Base-by-base conservation (phyloP, 1,140 invertebrate species). In the Berghia stephanieae region DNA sequence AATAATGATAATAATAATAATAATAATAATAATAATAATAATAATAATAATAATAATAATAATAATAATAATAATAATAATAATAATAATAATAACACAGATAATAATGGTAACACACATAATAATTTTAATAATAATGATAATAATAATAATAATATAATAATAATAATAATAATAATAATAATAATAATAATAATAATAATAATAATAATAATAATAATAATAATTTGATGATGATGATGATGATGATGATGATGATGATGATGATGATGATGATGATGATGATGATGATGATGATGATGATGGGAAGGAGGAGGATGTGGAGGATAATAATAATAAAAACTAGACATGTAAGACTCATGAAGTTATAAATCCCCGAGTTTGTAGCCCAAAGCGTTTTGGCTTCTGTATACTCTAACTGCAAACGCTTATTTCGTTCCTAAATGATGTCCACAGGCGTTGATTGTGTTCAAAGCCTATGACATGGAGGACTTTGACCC, bases 391-490 rank as follows among this genome's bases (percentile, higher is more conserved):
- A n/a, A n/a, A n/a, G n/a, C n/a, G n/a, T n/a, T n/a, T n/a, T n/a
- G n/a, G n/a, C n/a, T n/a, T n/a, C n/a, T n/a, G n/a, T n/a, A n/a
- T n/a, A n/a, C n/a, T n/a, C n/a, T n/a, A n/a, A n/a, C n/a, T n/a
- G n/a, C n/a, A n/a, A n/a, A n/a, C n/a, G n/a, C n/a, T n/a, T n/a
- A n/a, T n/a, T 79, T 79, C 16, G 77, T 77, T 27, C 52, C 63
- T 36, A 60, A 52, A 21, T 73, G 78, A 40, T 79, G 78, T 21
- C 67, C 75, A 24, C 66, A 78, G 44, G 79, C 80, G 18, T 55
- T 73, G 40, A 68, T 68, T 36, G 52, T 44, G 55, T 78, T 77
- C 0, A 43, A 77, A 21, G 75, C 6, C 13, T 40, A 18, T 31
- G 24, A 31, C 63, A n/a, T 24, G 34, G 4, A 10, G 21, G 2